Conservation (phyloP, 2,888 invertebrate species). For the Brachycybe producta region DNA sequence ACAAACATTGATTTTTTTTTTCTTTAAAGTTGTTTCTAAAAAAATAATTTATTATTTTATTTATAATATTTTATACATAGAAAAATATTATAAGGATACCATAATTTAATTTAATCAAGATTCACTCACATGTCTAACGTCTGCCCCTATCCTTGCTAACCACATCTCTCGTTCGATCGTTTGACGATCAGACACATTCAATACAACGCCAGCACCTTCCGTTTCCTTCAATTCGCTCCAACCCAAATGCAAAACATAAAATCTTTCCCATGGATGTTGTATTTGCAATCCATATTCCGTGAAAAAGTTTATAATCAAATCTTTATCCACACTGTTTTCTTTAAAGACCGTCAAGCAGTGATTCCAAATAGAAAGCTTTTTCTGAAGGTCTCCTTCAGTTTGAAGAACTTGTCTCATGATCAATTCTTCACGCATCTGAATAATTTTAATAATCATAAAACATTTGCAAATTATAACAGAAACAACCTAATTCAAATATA, state of each 20-base stretch:
- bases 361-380: conserved; percentile 6
- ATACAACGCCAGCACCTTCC: no score
- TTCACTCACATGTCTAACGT: not conserved
- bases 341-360: conserved; percentile 2
- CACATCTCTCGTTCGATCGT: conserved; percentile 14
- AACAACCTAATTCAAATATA: no score
- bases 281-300: conserved; percentile 10
- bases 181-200: no score
- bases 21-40: no score
- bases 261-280: conserved; percentile 2
- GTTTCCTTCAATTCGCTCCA: not conserved
- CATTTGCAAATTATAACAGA: no score
- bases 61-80: no score
- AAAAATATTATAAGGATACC: no score
- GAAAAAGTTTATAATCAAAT: conserved; percentile 2
- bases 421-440: not conserved
- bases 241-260: conserved; percentile 8
- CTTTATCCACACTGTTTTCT: not conserved
- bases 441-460: not conserved
- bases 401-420: not conserved
- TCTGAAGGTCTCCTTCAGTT: not conserved
- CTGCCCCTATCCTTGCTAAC: conserved; percentile 11
- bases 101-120: not conserved
- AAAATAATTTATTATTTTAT: no score
- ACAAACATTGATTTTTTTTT: no score